Conservation (phyloP, 1,140 invertebrate genomes). For the Mizuhopecten yessoensis region DNA sequence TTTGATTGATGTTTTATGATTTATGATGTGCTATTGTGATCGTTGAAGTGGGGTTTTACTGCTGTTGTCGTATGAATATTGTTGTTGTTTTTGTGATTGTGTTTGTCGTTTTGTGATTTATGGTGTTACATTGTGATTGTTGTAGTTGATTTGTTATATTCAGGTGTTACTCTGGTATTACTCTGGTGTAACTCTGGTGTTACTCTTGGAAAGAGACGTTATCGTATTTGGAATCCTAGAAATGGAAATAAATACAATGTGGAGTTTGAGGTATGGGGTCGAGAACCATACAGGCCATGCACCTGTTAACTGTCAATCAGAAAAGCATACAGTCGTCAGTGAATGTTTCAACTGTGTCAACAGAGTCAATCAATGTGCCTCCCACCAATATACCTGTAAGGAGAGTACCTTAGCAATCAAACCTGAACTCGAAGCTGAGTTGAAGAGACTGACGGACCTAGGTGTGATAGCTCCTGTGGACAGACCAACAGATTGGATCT, state of each 20-base stretch:
- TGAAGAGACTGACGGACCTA: slow-evolving; percentile 59
- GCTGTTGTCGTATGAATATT: too few relatives aligned
- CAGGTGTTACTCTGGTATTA: too few relatives aligned
- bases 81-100: too few relatives aligned
- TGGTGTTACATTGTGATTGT: too few relatives aligned
- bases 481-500: slow-evolving; percentile 73
- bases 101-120: too few relatives aligned
- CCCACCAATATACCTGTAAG: slow-evolving; percentile 47
- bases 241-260: slow-evolving; percentile 57
- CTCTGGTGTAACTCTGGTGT: too few relatives aligned
- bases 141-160: too few relatives aligned
- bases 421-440: slow-evolving; percentile 47
- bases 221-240: slow-evolving; percentile 49
- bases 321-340: neutral
- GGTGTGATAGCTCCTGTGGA: slow-evolving; percentile 75
- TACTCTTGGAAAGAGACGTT: slow-evolving; percentile 18
- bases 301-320: slow-evolving; percentile 52
- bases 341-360: neutral
- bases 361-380: neutral
- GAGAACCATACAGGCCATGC: slow-evolving; percentile 50
- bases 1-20: too few relatives aligned
- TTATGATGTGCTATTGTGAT: too few relatives aligned
- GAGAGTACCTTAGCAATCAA: slow-evolving; percentile 55
- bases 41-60: too few relatives aligned
- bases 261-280: slow-evolving; percentile 59